Evolutionary conservation across 2,888 invertebrate species (phyloP).

Genomic region (Cyclophora albipunctata): DNA sequence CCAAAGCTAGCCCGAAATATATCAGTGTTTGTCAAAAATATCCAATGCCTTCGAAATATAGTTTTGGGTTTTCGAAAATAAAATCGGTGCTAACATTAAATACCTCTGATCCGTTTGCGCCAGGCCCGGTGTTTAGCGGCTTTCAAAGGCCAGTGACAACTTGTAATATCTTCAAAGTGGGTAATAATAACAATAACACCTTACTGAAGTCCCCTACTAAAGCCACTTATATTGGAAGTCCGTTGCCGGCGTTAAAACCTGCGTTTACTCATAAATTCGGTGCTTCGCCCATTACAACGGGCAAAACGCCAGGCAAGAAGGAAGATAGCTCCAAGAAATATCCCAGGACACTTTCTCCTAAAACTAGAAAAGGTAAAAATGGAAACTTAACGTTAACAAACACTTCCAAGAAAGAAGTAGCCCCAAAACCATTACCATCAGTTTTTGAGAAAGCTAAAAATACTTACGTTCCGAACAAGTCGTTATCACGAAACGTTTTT

Average conservation of each 20-base stretch:
- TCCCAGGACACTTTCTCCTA: conserved; percentile 49
- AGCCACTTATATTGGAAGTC: conserved; percentile 39
- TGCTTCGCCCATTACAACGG: conserved; percentile 48
- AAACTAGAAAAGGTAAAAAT: conserved; percentile 47
- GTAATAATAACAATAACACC: conserved; percentile 62
- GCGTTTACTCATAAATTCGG: conserved; percentile 68
- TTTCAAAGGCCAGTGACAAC: conserved; percentile 60
- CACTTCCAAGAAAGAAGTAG: conserved; percentile 45
- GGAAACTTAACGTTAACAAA: conserved; percentile 32
- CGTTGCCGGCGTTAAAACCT: conserved; percentile 58
- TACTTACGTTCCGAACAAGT: conserved; percentile 62
- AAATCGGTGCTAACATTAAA: conserved; percentile 49
- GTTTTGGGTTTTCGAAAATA: conserved; percentile 59
- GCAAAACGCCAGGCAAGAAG: conserved; percentile 45
- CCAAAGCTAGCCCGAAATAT: conserved; percentile 62
- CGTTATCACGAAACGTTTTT: conserved; percentile 63
- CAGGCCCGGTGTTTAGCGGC: conserved; percentile 70
- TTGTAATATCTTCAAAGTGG: conserved; percentile 65
- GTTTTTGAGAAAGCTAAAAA: conserved; percentile 67
- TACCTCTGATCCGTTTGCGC: conserved; percentile 65
- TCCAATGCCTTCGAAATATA: conserved; percentile 54
- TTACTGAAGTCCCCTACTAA: conserved; percentile 58
- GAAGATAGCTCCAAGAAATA: conserved; percentile 38
- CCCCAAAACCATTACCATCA: conserved; percentile 47
- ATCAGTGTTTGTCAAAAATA: conserved; percentile 63